phyloP scores from a whole-genome alignment of 2,113 vertebrate genomes.

The Gobiocypris rarus region DNA sequence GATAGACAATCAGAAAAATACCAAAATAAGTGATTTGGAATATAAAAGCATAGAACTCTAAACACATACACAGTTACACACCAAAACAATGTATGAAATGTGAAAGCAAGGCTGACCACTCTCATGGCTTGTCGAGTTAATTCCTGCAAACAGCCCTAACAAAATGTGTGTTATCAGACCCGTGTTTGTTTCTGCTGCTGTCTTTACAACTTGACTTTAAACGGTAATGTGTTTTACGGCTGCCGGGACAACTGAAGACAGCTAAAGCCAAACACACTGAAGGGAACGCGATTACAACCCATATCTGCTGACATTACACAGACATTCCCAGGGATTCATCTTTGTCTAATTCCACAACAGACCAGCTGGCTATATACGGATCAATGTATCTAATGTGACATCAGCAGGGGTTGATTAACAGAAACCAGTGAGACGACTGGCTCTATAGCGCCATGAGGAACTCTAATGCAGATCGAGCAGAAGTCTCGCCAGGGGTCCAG shows the following conservation, averaged over 20 bases:
- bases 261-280: conserved; percentile 1
- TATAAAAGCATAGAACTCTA: background rate
- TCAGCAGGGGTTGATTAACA: conserved; percentile 55
- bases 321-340: background rate
- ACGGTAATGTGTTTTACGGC: background rate
- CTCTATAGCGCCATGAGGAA: conserved; percentile 53
- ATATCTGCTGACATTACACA: conserved; percentile 25
- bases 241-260: background rate
- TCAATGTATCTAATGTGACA: conserved; percentile 69
- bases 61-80: background rate
- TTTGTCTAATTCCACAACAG: background rate
- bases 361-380: conserved; percentile 71
- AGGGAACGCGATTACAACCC: conserved; percentile 6
- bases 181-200: background rate
- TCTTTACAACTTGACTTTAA: background rate
- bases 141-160: background rate
- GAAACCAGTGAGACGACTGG: conserved; percentile 57
- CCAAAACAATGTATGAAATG: background rate
- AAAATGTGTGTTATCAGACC: background rate
- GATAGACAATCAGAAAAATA: background rate
- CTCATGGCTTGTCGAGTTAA: background rate
- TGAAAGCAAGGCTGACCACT: background rate
- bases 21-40: background rate
- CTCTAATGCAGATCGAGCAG: conserved; percentile 56
- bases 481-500: background rate